These are phyloP conservation scores for Campodea augens DNA, from an alignment of 1,140 invertebrate genomes.

Conservation along the genomic window DNA sequence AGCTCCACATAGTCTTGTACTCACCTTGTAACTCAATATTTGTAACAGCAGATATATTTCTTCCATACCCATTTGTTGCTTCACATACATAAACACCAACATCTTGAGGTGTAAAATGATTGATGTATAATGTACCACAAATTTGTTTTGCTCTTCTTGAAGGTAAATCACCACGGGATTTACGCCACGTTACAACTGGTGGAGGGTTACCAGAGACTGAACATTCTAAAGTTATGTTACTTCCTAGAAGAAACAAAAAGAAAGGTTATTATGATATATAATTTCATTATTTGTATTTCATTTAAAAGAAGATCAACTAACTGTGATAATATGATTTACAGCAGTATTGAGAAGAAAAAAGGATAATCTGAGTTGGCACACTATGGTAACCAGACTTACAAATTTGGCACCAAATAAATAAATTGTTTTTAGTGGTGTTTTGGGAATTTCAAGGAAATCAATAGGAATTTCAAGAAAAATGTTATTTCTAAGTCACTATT, in stretches of 20 bases:
- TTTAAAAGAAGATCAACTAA: slow-evolving; percentile 8
- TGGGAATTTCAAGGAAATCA: no score
- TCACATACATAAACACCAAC: slow-evolving; percentile 50
- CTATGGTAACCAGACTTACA: no score
- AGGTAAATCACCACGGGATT: slow-evolving; percentile 25
- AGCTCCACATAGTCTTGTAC: slow-evolving; percentile 5
- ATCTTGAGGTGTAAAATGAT: slow-evolving; percentile 36
- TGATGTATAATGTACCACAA: slow-evolving; percentile 39
- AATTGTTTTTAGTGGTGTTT: no score
- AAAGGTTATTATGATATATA: slow-evolving; percentile 9
- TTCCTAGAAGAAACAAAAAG: slow-evolving; percentile 23
- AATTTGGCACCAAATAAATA: no score
- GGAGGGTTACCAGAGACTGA: slow-evolving; percentile 35
- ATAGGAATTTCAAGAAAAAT: no score
- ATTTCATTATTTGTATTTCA: no score
- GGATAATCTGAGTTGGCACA: no score
- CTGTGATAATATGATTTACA: slow-evolving; percentile 10
- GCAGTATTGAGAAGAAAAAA: slow-evolving; percentile 7
- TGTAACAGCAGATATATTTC: slow-evolving; percentile 13
- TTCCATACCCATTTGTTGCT: slow-evolving; percentile 21
- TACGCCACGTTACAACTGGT: slow-evolving; percentile 36
- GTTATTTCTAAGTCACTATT: no score
- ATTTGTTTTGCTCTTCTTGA: slow-evolving; percentile 22
- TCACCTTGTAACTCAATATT: slow-evolving; percentile 20
- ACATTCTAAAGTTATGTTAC: slow-evolving; percentile 42